A percentile compares a stretch with the other conserved stretches of the same genome.
Conservation (phyloP, 30 jellyfish, hydroid and myxozoan genomes). For the Sanderia malayensis region DNA sequence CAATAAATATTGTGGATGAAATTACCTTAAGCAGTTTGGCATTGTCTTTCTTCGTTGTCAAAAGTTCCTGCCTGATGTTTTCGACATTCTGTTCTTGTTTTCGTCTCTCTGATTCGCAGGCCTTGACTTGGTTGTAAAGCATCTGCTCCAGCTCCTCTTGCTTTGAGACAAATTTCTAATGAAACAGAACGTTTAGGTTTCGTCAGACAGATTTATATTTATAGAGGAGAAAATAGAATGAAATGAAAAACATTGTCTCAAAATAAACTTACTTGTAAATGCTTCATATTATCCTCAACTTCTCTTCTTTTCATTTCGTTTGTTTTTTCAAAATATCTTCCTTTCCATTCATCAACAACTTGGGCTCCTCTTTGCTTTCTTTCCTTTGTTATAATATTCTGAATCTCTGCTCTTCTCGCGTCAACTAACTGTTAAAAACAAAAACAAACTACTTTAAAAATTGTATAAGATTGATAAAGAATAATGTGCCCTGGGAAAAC, state of each 20-base stretch:
- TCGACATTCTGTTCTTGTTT: slow-evolving; percentile 71
- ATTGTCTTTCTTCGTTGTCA: slow-evolving; percentile 40
- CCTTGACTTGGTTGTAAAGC: slow-evolving; percentile 51
- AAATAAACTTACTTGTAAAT: slow-evolving; percentile 39
- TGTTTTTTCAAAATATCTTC: slow-evolving; percentile 33
- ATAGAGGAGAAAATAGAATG: no score
- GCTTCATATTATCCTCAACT: slow-evolving; percentile 55
- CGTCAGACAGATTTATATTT: no score
- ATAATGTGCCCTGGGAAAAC: neutral
- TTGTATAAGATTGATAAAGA: neutral
- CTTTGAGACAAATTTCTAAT: slow-evolving; percentile 52
- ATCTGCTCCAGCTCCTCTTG: slow-evolving; percentile 64
- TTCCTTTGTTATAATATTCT: slow-evolving; percentile 35
- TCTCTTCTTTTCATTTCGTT: slow-evolving; percentile 57
- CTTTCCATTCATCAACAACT: slow-evolving; percentile 59
- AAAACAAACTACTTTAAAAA: neutral
- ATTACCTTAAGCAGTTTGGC: slow-evolving; percentile 48
- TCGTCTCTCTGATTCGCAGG: slow-evolving; percentile 61
- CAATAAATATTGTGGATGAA: no score
- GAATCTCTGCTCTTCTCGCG: slow-evolving; percentile 21
- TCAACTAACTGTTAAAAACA: neutral
- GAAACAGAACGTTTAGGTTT: neutral
- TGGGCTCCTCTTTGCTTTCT: slow-evolving; percentile 57
- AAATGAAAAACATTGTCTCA: no score
- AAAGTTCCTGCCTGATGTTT: slow-evolving; percentile 45